phyloP scores from a whole-genome alignment of 1,140 invertebrate genomes.

The Drosophila tsacasi region DNA sequence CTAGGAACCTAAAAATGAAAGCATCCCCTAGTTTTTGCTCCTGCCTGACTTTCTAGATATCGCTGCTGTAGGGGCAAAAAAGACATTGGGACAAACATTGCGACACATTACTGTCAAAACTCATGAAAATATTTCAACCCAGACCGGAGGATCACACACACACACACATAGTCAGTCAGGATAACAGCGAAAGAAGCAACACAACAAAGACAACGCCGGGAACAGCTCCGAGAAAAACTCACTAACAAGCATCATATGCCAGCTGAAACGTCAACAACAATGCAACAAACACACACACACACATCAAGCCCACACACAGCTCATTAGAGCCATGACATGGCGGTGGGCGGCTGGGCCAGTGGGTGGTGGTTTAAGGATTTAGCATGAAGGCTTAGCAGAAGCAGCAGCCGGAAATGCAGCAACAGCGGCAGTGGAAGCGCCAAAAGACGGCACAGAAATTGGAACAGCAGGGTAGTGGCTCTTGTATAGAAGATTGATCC shows the following conservation, averaged over 20 bases:
- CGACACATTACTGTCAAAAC: slow-evolving; percentile 84
- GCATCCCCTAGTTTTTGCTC: not conserved
- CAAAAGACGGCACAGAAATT: slow-evolving; percentile 18
- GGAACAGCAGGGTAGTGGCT: not conserved
- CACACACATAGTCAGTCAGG: slow-evolving; percentile 23
- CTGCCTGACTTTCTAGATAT: slow-evolving; percentile 14
- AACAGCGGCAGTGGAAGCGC: slow-evolving; percentile 29
- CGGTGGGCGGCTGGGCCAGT: not conserved
- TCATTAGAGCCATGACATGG: slow-evolving; percentile 71
- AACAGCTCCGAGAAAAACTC: slow-evolving; percentile 59
- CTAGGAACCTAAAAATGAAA: not conserved
- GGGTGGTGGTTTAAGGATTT: slow-evolving; percentile 54
- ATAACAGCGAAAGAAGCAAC: slow-evolving; percentile 49
- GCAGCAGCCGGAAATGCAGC: slow-evolving; percentile 47
- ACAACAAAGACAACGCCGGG: slow-evolving; percentile 37
- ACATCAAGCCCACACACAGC: slow-evolving; percentile 49
- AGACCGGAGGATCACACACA: slow-evolving; percentile 41
- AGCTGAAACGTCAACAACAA: slow-evolving; percentile 80
- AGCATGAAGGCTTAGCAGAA: slow-evolving; percentile 68
- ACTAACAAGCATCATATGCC: slow-evolving; percentile 83
- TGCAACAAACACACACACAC: slow-evolving; percentile 51
- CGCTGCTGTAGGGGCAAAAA: slow-evolving; percentile 37
- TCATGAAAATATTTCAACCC: slow-evolving; percentile 81
- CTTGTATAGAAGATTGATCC: not conserved
- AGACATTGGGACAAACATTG: slow-evolving; percentile 76